Evolutionary conservation across 2,113 vertebrate genomes (phyloP), one percentile per base, ranked within the genome.

Genomic region (Manacus vitellinus): DNA sequence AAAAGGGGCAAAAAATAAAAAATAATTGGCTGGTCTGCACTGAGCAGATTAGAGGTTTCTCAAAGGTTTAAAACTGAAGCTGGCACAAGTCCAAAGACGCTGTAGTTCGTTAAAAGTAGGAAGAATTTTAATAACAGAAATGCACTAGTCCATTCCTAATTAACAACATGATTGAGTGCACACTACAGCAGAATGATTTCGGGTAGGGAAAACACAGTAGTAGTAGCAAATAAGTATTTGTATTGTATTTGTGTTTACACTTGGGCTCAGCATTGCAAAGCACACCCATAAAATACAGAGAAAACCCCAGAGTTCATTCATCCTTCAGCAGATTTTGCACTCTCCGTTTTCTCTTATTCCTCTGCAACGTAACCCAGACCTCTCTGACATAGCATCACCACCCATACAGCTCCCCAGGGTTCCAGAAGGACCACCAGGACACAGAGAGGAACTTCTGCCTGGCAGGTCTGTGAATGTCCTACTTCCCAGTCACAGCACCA

Each of bases 381-480:
- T 31, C 61, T 58, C 37, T 10, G 20, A 12, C 6, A n/a, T 0
- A 17, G 68, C 63, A 83, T 2, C 24, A 49, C 4, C 30, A 13
- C 41, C 94, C 4, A 0, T 0, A 19, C 8, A 44, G 22, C 31
- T 91, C 56, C 39, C 80, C 9, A 5, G 46, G 51, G 28, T 4
- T 46, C 78, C 90, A 52, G 28, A 21, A 44, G 67, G 28, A 21
- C 14, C 31, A 6, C 10, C 56, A 47, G 78, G 46, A 33, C 47
- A 49, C 0, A 7, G 65, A 35, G n/a, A 59, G 49, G 25, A 76
- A 20, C 67, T 37, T 10, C 59, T 73, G 55, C 55, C 55, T 25
- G 17, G 28, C 5, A 4, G 41, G 5, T 44, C 70, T 47, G 22
- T 0, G 0, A 37, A 17, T 4, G 11, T 10, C 22, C 71, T 9